Evolutionary conservation across 2,888 invertebrate species (phyloP), one percentile per base, ranked within the genome.

Genomic region (Oeneis ivallda): DNA sequence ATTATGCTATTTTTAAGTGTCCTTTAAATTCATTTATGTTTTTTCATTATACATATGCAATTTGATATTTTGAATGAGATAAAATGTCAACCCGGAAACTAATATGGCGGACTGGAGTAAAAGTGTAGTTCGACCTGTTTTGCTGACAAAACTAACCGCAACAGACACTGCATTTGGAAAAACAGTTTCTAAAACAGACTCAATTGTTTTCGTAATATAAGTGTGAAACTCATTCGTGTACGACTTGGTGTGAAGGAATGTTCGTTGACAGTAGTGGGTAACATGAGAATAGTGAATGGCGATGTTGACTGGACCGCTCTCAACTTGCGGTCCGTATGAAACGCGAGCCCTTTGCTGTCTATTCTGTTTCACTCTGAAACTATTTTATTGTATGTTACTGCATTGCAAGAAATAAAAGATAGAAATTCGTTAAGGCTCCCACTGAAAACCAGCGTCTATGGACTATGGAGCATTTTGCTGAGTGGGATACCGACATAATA

Each of bases 251-350:
- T 69, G 73, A 74, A 77, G 76, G 76, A 76, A 75, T 70, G 75
- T 71, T 54, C 10, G 37, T 60, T 50, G 60, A 50, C 60, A 60
- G 64, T 52, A 52, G 61, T 43, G 69, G 65, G 86, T 82, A 85
- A 87, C 75, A 75, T 75, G 82, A 87, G 82, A 85, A 81, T 77
- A 74, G 82, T 75, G 78, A 81, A 75, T 79, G 74, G 76, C 52
- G 75, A 76, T 74, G 75, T 47, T 45, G 50, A 56, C 78, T 77
- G 77, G 61, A 52, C 75, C 76, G 73, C 65, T 70, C 70, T 72
- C 70, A 67, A 69, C 66, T 66, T 70, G 71, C 69, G 70, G 69
- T 71, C 68, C 72, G 82, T 80, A 71, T 75, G 82, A 83, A 83
- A 84, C 72, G 68, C 61, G 68, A 67, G 52, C 37, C 56, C 69